Base-by-base conservation (phyloP, 2,888 invertebrate genomes). In the Phlogophora meticulosa region DNA sequence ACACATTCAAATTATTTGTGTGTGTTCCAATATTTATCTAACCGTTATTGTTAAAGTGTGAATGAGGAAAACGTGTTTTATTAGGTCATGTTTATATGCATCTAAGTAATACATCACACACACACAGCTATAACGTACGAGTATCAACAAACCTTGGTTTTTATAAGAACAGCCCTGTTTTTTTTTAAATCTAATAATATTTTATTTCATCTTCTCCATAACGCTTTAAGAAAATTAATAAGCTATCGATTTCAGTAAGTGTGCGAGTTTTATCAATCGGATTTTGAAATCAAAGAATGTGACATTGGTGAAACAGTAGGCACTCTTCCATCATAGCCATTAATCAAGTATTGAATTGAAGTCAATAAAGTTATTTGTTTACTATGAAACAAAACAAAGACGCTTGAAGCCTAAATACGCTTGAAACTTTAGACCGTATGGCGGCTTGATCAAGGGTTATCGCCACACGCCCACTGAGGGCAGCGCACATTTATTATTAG, bases 401-500 rank as follows among this genome's bases (percentile, higher is more conserved):
- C 75, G 38, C 67, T 78, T 59, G 51, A 72, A 78, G 70, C 74
- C 68, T 63, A 78, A 75, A 75, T 73, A 81, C 60, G 60, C 66
- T 49, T 48, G 68, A 60, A 72, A 76, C 76, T 83, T 85, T 86
- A 93, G 91, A 93, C 91, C 88, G 88, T 84, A 86, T 90, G 91
- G 91, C 92, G 91, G 87, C 90, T 83, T 90, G 89, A 88, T 88
- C 88, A 52, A 71, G 84, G 93, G 93, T 93, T 94, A 94, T 93
- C 94, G 72, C 79, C 75, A 72, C 85, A 85, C 87, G 87, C 87
- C 88, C 86, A 87, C 79, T 40, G 75, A 71, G 78, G 72, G 71
- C 79, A 79, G 55, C 65, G 72, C 69, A 62, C 62, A 56, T 72
- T 82, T 90, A 89, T 88, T 80, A 85, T 86, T 89, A 88, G 86